Evolutionary conservation across 2,888 invertebrate genomes (phyloP).

Genomic region (Cheilosia soror): DNA sequence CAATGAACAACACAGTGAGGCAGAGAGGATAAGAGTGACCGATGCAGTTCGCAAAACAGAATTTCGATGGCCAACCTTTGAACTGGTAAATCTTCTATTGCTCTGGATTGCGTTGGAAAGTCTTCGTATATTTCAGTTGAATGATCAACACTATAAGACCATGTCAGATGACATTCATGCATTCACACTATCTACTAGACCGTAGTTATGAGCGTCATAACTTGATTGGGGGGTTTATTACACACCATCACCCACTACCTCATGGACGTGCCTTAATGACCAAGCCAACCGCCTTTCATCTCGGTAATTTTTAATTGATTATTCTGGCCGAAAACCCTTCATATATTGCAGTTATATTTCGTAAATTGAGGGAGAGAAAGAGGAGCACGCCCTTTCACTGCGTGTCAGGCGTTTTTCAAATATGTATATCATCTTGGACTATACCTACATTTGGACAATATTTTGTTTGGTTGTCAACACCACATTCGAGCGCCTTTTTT

Average conservation of each 20-base stretch:
- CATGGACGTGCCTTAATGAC: slow-evolving; percentile 8
- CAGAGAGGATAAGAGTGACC: slow-evolving; percentile 12
- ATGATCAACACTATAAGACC: slow-evolving; percentile 14
- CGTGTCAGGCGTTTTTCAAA: not conserved
- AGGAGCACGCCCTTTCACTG: not conserved
- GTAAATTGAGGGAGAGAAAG: not conserved
- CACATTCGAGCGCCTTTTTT: not conserved
- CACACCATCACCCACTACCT: not conserved
- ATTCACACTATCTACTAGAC: not conserved
- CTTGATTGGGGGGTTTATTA: not conserved
- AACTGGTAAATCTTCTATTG: slow-evolving; percentile 51
- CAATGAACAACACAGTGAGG: slow-evolving; percentile 21
- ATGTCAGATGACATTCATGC: slow-evolving; percentile 21
- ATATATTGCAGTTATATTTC: slow-evolving; percentile 65
- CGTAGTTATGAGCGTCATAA: not conserved
- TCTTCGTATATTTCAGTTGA: slow-evolving; percentile 55
- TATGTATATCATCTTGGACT: slow-evolving; percentile 2
- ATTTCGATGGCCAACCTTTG: slow-evolving; percentile 46
- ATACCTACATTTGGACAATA: not conserved
- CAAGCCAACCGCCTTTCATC: slow-evolving; percentile 26
- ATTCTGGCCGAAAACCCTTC: slow-evolving; percentile 54
- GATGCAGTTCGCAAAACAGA: not conserved
- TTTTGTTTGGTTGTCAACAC: not conserved
- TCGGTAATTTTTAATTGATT: slow-evolving; percentile 56
- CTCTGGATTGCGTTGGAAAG: slow-evolving; percentile 55